These are phyloP conservation scores for Drosophila rellima DNA, from an alignment of 2,888 invertebrate genomes.

Conservation along the genomic window DNA sequence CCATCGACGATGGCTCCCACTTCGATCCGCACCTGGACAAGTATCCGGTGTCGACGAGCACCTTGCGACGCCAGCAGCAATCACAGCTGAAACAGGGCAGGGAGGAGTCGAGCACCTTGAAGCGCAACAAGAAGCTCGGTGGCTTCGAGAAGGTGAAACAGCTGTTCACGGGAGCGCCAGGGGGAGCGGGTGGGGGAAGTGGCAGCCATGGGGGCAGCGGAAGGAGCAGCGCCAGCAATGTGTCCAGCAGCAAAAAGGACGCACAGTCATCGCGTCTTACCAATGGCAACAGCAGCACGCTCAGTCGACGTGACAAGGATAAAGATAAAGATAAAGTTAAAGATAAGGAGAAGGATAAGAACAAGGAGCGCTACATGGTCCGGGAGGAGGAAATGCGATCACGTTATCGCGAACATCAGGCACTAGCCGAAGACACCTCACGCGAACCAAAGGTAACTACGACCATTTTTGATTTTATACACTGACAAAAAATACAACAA, in stretches of 20 bases:
- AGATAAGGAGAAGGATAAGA: conserved; percentile 58
- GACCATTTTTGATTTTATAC: neutral
- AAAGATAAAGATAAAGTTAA: conserved; percentile 35
- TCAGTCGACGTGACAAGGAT: conserved; percentile 83
- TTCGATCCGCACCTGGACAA: conserved; percentile 89
- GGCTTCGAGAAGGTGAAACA: conserved; percentile 92
- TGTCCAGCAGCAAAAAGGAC: conserved; percentile 72
- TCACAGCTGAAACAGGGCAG: conserved; percentile 18
- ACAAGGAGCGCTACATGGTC: conserved; percentile 86
- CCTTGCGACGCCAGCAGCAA: conserved; percentile 74
- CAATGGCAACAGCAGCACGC: conserved; percentile 83
- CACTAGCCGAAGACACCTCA: conserved; percentile 73
- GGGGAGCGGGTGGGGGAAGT: conserved; percentile 85
- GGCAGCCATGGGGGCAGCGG: conserved; percentile 88
- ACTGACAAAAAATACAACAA: too few species aligned
- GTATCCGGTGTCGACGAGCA: conserved; percentile 86
- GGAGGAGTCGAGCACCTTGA: conserved; percentile 80
- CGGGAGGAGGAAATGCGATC: conserved; percentile 87
- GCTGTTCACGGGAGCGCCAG: conserved; percentile 88
- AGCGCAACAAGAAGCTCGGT: conserved; percentile 88
- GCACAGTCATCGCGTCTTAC: conserved; percentile 55
- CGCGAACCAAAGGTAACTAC: conserved; percentile 84
- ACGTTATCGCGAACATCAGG: conserved; percentile 88
- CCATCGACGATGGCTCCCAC: conserved; percentile 90
- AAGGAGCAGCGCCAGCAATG: conserved; percentile 81